These are phyloP conservation scores for Pogonognathellus flavescens DNA, from an alignment of 1,140 invertebrate genomes.

Conservation along the genomic window DNA sequence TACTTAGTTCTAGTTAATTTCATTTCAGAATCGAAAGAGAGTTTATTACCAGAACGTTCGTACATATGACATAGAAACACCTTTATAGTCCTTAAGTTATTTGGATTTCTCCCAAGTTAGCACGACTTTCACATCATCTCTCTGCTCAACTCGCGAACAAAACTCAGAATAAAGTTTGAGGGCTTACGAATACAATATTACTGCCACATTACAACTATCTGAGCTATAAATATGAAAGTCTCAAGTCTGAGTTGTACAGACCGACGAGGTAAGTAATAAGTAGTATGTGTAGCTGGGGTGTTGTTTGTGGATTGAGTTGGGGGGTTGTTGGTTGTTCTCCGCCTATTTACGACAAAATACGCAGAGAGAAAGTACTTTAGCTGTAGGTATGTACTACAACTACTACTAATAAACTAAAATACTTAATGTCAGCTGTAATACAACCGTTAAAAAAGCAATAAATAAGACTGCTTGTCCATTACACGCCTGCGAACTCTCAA, in stretches of 20 bases:
- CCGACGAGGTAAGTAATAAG: not conserved
- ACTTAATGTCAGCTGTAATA: conserved; percentile 39
- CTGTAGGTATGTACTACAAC: not conserved
- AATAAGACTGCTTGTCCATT: conserved; percentile 50
- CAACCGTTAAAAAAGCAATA: conserved; percentile 43
- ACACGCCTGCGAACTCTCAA: conserved; percentile 18
- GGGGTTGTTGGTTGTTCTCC: not conserved
- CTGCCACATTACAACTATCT: not conserved
- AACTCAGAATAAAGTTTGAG: conserved; percentile 14
- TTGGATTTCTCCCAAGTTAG: conserved; percentile 32
- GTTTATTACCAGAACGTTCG: not conserved
- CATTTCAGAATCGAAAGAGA: too few relatives aligned
- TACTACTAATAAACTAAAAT: conserved; percentile 30
- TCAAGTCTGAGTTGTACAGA: not conserved
- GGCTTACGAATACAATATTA: not conserved
- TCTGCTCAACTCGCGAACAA: conserved; percentile 7
- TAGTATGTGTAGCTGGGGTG: not conserved
- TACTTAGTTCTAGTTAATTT: too few relatives aligned
- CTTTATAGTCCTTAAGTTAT: conserved; percentile 34
- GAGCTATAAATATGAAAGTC: not conserved
- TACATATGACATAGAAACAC: conserved; percentile 18
- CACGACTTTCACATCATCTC: conserved; percentile 1
- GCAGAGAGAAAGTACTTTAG: not conserved
- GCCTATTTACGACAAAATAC: not conserved
- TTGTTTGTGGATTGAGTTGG: conserved; percentile 12